Percentiles rank a stretch among this genome's conserved stretches.
Evolutionary conservation across 2,113 vertebrate genomes (phyloP).

Genomic region (Odobenus rosmarus): DNA sequence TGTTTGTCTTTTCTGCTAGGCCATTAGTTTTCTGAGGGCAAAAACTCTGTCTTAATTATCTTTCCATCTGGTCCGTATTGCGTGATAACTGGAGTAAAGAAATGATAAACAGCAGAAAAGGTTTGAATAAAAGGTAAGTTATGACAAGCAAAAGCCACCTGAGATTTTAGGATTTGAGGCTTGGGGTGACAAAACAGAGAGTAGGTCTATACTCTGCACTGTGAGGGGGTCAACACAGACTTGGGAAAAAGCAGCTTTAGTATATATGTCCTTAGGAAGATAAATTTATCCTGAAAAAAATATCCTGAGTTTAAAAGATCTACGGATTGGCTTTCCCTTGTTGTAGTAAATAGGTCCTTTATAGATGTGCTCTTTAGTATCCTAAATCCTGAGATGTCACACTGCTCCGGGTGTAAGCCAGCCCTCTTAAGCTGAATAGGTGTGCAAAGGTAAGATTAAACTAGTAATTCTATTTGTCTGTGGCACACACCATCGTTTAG

Average conservation of each 20-base stretch:
- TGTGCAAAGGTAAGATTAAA: constrained; percentile 45
- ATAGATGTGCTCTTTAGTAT: neutral
- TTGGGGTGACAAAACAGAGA: neutral
- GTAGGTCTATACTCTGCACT: neutral
- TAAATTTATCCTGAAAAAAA: constrained; percentile 7
- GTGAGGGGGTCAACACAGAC: neutral
- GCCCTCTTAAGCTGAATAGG: neutral
- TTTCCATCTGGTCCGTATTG: neutral
- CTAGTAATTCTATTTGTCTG: constrained; percentile 55
- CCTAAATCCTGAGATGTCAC: neutral
- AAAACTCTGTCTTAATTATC: neutral
- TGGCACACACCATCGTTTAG: constrained; percentile 47
- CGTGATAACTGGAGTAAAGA: neutral
- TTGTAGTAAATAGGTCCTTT: constrained; percentile 3
- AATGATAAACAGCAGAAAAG: neutral
- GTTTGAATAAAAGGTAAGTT: neutral
- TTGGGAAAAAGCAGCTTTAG: neutral
- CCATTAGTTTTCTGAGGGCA: neutral
- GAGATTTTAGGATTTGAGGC: neutral
- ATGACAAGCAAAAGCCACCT: neutral
- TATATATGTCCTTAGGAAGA: neutral
- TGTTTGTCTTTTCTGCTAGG: neutral
- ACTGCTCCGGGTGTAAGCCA: neutral
- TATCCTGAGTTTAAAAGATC: neutral
- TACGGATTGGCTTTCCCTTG: neutral